Percentiles rank a stretch among this genome's conserved stretches.
Conservation (phyloP, 2,113 vertebrate species). For the Acinonyx jubatus region DNA sequence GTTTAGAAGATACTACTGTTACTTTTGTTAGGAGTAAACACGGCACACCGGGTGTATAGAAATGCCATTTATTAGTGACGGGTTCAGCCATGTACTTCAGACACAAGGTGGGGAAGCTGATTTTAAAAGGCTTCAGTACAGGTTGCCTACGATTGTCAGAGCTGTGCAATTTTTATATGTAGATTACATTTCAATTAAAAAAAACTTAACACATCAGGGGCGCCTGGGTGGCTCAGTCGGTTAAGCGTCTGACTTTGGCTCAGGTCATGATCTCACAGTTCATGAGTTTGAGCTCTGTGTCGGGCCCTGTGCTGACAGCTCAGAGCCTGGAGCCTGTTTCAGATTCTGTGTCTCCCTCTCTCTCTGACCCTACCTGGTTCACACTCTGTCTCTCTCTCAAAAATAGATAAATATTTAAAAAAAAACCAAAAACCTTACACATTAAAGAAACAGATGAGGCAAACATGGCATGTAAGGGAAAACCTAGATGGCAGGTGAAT, state of each 20-base stretch:
- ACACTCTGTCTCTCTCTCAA: no score
- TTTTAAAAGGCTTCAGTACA: neutral
- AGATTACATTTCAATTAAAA: neutral
- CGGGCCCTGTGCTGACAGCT: no score
- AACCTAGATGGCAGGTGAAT: neutral
- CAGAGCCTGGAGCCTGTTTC: no score
- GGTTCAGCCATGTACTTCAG: neutral
- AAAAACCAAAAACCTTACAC: neutral
- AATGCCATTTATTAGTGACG: neutral
- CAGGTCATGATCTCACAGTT: no score
- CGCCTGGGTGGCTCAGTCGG: no score
- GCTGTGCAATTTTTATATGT: neutral
- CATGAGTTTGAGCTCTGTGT: no score
- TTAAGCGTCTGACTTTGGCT: no score
- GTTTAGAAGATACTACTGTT: neutral
- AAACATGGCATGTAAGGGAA: neutral
- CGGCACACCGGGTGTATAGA: neutral
- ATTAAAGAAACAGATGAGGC: neutral
- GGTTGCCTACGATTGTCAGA: neutral
- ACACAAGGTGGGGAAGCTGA: rapidly evolving
- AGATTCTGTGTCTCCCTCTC: no score
- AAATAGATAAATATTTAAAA: neutral
- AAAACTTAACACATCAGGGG: neutral
- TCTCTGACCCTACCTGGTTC: no score
- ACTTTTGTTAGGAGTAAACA: neutral